Conservation (phyloP, 2,888 invertebrate genomes). For the Lottia gigantea region DNA sequence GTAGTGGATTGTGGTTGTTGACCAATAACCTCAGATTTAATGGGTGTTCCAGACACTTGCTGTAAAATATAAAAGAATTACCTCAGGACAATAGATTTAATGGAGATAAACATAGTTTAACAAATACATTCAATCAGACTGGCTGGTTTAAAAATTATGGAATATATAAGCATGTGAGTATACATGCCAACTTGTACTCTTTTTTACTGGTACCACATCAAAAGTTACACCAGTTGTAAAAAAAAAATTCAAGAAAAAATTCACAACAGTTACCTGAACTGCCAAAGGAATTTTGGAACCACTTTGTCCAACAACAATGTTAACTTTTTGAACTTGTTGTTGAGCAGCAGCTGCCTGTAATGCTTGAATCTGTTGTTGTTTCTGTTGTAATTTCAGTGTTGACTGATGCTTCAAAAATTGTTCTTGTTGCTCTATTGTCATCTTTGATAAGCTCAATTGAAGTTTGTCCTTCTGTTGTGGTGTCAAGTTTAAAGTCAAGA, state of each 20-base stretch:
- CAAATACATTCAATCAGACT: too few species aligned
- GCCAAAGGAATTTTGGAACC: conserved; percentile 13
- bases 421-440: conserved; percentile 62
- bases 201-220: too few species aligned
- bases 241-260: too few species aligned
- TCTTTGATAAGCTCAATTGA: conserved; percentile 48
- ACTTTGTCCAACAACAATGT: not conserved
- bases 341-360: not conserved
- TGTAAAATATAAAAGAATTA: too few species aligned
- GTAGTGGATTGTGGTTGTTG: conserved; percentile 12
- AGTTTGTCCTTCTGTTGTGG: conserved; percentile 58
- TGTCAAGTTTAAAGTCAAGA: conserved; percentile 57
- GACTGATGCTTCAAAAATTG: conserved; percentile 57
- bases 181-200: too few species aligned
- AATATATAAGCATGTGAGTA: too few species aligned
- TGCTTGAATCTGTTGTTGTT: conserved; percentile 39
- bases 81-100: too few species aligned
- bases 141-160: too few species aligned
- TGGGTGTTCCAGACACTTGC: not conserved
- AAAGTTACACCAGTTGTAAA: too few species aligned
- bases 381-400: conserved; percentile 39
- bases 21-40: conserved; percentile 7
- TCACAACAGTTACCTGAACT: not conserved
- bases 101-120: too few species aligned
- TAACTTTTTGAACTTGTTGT: conserved; percentile 32